A percentile compares a stretch with the other conserved stretches of the same genome.
Evolutionary conservation across 2,888 invertebrate genomes (phyloP).

Genomic region (Dynastes hyllus): DNA sequence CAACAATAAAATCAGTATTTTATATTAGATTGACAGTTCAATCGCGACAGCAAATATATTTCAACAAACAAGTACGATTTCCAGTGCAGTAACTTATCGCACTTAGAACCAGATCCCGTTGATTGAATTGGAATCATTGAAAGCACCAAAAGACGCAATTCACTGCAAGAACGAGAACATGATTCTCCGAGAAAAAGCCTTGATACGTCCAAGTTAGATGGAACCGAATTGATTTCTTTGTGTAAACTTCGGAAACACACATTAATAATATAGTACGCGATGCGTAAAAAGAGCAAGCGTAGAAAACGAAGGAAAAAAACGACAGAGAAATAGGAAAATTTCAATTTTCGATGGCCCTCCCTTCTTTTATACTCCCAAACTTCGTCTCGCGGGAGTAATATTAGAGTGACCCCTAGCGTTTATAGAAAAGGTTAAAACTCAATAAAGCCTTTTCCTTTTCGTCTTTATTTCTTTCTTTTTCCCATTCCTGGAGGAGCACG

Average conservation of each 20-base stretch:
- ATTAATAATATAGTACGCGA: slow-evolving; percentile 44
- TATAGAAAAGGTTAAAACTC: slow-evolving; percentile 56
- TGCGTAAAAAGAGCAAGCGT: slow-evolving; percentile 35
- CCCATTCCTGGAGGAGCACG: background rate
- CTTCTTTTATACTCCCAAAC: slow-evolving; percentile 27
- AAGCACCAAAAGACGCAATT: background rate
- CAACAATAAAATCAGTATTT: too few relatives aligned
- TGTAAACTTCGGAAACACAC: slow-evolving; percentile 31
- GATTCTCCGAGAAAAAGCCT: background rate
- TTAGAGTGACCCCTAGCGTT: slow-evolving; percentile 55
- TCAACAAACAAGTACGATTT: too few relatives aligned
- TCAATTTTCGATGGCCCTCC: slow-evolving; percentile 57
- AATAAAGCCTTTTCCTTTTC: slow-evolving; percentile 49
- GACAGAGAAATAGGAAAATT: slow-evolving; percentile 52
- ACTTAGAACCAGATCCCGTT: background rate
- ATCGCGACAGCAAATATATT: too few relatives aligned
- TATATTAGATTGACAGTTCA: too few relatives aligned
- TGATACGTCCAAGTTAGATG: background rate
- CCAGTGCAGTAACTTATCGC: background rate
- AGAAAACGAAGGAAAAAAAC: slow-evolving; percentile 19
- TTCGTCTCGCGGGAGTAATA: slow-evolving; percentile 54
- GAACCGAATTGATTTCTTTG: slow-evolving; percentile 43
- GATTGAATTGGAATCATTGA: background rate
- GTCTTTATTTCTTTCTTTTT: background rate
- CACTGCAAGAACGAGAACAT: background rate